Base-by-base conservation (phyloP, 1,140 invertebrate genomes). In the Brachionus asplanchnoidis region DNA sequence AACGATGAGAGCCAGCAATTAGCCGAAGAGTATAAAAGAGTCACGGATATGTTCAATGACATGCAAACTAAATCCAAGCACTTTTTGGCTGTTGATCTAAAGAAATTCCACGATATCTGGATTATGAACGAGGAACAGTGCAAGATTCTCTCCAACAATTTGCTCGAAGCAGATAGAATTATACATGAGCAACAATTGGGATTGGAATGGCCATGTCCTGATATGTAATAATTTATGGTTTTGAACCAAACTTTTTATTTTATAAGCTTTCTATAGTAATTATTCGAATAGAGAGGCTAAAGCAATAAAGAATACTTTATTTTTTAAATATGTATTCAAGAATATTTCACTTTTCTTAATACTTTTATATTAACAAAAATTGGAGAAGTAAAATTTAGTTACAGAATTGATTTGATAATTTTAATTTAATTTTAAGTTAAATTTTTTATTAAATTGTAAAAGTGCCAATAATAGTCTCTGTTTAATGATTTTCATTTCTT, bases 131-230 rank as follows among this genome's bases (percentile, higher is more conserved):
- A 91, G 65, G 89, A 91, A 50, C 91, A 91, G 84, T 92, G 92
- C 0, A 91, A 92, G 66, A 87, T 91, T 11, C 86, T 93, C 5
- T 85, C 93, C 0, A 86, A 91, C 3, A 91, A 92, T 85, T 89
- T 92, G 4, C 88, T 93, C 28, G 88, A 90, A 8, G 92, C 92
- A 2, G 93, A 94, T 88, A 90, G 90, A 88, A 90, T 93, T 68
- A 90, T 94, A 44, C 90, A 93, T 86, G 93, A 94, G 86, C 92
- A 94, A 86, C 92, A 93, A 86, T 89, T 95, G 66, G 92, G 92
- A 1, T 85, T 94, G 12, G 87, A 91, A 4, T 94, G 93, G 92
- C 85, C 88, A 17, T 82, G 86, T 26, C 91, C 92, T 0, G 88
- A 91, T 60, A 23, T 90, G 87, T 89, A 85, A 87, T 87, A 88